These are phyloP conservation scores for Drosophila insularis DNA, from an alignment of 1,140 invertebrate genomes.

Conservation along the genomic window DNA sequence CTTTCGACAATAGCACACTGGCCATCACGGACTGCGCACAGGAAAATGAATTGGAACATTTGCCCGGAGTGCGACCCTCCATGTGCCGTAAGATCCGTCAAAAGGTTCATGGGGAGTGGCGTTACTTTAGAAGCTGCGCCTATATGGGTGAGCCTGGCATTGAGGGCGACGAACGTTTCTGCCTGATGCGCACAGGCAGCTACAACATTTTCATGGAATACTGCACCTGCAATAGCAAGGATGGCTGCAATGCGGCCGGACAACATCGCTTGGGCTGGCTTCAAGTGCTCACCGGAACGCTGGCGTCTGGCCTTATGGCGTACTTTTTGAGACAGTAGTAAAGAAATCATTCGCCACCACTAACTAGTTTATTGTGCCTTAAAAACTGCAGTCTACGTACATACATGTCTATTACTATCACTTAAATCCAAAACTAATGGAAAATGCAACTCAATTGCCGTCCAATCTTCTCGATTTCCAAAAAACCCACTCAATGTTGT, in stretches of 20 bases:
- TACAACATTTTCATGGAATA: constrained; percentile 97
- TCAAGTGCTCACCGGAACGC: constrained; percentile 96
- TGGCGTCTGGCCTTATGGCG: constrained; percentile 96
- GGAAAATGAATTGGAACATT: constrained; percentile 86
- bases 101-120: constrained; percentile 96
- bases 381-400: constrained; percentile 46
- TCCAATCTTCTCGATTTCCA: constrained; percentile 37
- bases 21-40: constrained; percentile 93
- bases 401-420: constrained; percentile 63
- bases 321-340: constrained; percentile 71
- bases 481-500: constrained; percentile 4
- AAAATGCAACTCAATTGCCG: constrained; percentile 43
- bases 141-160: constrained; percentile 95
- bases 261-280: constrained; percentile 30
- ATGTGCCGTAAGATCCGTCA: constrained; percentile 97
- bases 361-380: constrained; percentile 24
- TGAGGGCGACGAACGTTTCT: constrained; percentile 94
- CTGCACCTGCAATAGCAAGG: constrained; percentile 96
- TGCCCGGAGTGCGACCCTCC: constrained; percentile 88
- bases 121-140: constrained; percentile 94
- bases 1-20: constrained; percentile 94
- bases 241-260: constrained; percentile 90
- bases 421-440: constrained; percentile 42
- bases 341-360: background rate
- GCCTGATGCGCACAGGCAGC: constrained; percentile 94